Conservation (phyloP, 2,113 vertebrate species). For the Microtus oregoni region DNA sequence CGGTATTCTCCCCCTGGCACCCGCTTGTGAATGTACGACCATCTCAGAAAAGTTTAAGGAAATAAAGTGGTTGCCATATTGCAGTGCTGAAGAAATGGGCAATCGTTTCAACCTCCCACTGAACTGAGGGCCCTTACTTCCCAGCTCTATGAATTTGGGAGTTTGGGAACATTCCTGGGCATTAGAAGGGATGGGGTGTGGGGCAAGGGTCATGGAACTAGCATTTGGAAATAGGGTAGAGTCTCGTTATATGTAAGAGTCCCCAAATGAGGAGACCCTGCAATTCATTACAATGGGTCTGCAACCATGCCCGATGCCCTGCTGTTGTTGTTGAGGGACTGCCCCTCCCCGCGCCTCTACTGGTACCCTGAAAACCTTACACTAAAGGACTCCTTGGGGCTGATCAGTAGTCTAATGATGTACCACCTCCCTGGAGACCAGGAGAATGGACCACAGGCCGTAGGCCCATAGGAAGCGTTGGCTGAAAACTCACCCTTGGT, state of each 20-base stretch:
- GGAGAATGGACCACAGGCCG: background rate
- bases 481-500: background rate
- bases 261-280: background rate
- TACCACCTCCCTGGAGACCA: background rate
- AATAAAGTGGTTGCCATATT: background rate
- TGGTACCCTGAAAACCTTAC: background rate
- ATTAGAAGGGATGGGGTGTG: background rate
- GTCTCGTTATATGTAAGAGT: background rate
- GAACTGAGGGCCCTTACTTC: background rate
- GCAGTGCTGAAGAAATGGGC: background rate
- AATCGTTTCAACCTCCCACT: background rate
- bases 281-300: background rate
- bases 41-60: background rate
- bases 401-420: background rate
- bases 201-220: background rate
- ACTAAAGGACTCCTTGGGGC: background rate
- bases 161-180: background rate
- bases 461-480: background rate
- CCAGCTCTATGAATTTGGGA: background rate
- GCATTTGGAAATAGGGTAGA: too few species aligned
- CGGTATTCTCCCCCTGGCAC: background rate
- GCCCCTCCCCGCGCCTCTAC: too few species aligned
- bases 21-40: background rate
- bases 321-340: background rate
- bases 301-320: background rate